Evolutionary conservation across 2,113 vertebrate genomes (phyloP).

Genomic region (Antechinus stuartii): DNA sequence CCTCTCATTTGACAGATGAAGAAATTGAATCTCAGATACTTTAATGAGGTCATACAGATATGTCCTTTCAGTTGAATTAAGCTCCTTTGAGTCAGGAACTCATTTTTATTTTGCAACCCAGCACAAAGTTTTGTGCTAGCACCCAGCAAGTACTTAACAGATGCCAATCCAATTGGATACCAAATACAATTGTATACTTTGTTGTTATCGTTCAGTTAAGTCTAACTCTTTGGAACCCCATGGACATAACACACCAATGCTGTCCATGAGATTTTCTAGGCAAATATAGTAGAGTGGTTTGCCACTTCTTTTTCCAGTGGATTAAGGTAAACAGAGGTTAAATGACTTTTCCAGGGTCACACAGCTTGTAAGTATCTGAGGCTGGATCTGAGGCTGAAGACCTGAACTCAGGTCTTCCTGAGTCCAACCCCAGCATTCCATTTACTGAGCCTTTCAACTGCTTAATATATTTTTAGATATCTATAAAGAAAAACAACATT

Average conservation of each 20-base stretch:
- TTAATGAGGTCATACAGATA: neutral
- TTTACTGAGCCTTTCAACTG: neutral
- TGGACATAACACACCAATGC: neutral
- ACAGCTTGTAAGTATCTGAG: too few species aligned
- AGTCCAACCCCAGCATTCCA: neutral
- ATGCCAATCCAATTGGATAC: neutral
- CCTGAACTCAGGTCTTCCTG: neutral
- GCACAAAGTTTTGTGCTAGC: neutral
- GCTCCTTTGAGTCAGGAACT: neutral
- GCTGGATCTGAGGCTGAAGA: neutral
- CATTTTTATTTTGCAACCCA: neutral
- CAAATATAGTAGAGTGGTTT: neutral
- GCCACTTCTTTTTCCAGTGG: neutral
- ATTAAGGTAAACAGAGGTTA: neutral
- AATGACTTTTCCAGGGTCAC: too few species aligned
- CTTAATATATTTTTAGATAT: neutral
- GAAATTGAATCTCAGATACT: neutral
- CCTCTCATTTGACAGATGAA: neutral
- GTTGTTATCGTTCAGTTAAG: neutral
- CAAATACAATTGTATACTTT: neutral
- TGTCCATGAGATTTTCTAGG: neutral
- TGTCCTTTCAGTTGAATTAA: neutral
- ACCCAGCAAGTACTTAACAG: neutral
- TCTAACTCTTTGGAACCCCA: neutral
- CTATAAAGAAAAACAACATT: neutral